Evolutionary conservation across 2,113 vertebrate species (phyloP).

Genomic region (Hippocampus comes): DNA sequence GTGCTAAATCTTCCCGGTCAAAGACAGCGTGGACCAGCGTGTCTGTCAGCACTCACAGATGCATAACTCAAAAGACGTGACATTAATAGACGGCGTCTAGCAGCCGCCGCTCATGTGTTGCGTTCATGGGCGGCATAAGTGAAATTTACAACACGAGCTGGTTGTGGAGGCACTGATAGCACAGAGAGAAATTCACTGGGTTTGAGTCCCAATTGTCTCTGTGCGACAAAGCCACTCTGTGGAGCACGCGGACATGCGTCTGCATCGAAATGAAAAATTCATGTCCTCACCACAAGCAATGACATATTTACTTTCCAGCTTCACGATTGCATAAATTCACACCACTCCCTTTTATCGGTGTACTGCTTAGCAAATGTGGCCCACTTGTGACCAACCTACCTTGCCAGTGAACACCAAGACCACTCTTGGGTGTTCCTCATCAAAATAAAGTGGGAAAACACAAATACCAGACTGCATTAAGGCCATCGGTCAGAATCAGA

Average conservation of each 20-base stretch:
- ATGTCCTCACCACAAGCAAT: background rate
- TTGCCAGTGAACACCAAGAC: background rate
- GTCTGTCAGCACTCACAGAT: conserved; percentile 34
- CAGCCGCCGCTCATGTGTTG: background rate
- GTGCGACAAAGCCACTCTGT: background rate
- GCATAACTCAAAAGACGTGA: conserved; percentile 44
- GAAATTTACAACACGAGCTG: background rate
- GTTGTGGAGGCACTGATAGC: conserved; percentile 24
- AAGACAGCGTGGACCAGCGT: conserved; percentile 31
- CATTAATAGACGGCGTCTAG: conserved; percentile 23
- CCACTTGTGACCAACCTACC: background rate
- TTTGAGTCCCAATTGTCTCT: background rate
- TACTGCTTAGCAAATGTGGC: conserved; percentile 6
- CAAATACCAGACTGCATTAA: background rate
- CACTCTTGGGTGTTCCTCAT: background rate
- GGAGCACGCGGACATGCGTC: background rate
- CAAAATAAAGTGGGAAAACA: background rate
- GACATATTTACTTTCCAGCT: background rate
- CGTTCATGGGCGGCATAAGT: background rate
- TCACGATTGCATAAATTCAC: conserved; percentile 1
- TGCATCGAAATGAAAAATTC: background rate
- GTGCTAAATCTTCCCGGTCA: conserved; percentile 39
- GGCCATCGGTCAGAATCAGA: background rate
- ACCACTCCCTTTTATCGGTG: background rate
- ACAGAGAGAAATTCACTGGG: background rate